These are phyloP conservation scores for Nemotelus pantherinus DNA, from an alignment of 2,888 invertebrate species.

Conservation along the genomic window DNA sequence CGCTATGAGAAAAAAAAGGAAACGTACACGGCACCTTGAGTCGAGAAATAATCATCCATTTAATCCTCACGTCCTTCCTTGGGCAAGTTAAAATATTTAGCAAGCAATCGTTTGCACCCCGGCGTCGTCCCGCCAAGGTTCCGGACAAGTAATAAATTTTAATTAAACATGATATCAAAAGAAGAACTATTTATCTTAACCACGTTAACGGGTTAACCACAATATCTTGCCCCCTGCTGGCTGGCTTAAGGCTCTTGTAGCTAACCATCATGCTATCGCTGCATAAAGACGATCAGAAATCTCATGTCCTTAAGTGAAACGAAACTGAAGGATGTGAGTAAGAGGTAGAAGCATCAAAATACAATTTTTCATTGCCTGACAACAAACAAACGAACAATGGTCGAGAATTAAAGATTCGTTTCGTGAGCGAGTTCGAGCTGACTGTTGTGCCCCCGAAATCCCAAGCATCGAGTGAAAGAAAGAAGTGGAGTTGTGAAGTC, in stretches of 20 bases:
- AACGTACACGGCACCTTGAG: conserved; percentile 17
- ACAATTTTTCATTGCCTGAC: conserved; percentile 48
- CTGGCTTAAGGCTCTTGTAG: not conserved
- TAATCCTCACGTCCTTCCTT: conserved; percentile 41
- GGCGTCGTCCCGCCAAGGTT: not conserved
- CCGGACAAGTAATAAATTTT: conserved; percentile 50
- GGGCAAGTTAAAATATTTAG: not conserved
- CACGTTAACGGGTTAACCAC: conserved; percentile 52
- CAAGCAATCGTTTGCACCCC: too few species aligned
- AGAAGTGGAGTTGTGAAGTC: conserved; percentile 5
- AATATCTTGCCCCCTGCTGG: conserved; percentile 37
- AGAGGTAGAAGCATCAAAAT: conserved; percentile 44
- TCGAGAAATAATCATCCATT: conserved; percentile 38
- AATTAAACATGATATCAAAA: conserved; percentile 51
- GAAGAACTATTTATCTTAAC: conserved; percentile 50
- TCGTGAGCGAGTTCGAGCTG: conserved; percentile 24
- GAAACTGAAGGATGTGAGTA: conserved; percentile 26
- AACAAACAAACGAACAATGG: conserved; percentile 51
- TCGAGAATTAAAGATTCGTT: conserved; percentile 48
- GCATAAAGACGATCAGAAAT: conserved; percentile 28
- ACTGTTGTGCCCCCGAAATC: conserved; percentile 25
- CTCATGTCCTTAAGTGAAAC: conserved; percentile 25
- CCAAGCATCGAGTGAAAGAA: not conserved
- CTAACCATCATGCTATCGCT: not conserved
- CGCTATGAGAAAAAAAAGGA: conserved; percentile 20